phyloP scores from a whole-genome alignment of 2,797 vertebrate species.

The Parotocinclus haroldoi region DNA sequence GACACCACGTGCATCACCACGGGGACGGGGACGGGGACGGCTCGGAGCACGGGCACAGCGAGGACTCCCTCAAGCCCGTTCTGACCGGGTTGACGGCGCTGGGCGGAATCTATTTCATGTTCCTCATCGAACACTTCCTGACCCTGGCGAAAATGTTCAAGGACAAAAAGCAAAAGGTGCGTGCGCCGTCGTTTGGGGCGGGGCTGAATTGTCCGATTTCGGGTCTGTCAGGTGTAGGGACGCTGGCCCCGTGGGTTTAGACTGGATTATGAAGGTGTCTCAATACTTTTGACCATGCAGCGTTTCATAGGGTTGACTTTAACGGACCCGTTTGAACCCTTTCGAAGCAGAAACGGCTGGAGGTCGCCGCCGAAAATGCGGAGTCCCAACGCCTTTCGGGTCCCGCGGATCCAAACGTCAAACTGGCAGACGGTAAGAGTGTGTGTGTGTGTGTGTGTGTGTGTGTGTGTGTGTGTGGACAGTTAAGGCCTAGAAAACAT shows the following conservation, averaged over 20 bases:
- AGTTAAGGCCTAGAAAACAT: too few relatives aligned
- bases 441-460: neutral
- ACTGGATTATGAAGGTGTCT: too few relatives aligned
- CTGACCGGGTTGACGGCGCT: constrained; percentile 94
- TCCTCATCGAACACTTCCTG: constrained; percentile 93
- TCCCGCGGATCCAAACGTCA: constrained; percentile 75
- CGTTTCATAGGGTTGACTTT: neutral
- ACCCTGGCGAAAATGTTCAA: constrained; percentile 97
- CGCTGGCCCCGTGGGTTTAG: too few relatives aligned
- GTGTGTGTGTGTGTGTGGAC: too few relatives aligned
- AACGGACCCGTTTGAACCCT: too few relatives aligned
- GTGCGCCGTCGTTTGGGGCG: too few relatives aligned
- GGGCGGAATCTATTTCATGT: constrained; percentile 95
- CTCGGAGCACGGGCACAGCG: constrained; percentile 61
- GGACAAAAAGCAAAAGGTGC: constrained; percentile 95
- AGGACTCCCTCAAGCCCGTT: constrained; percentile 79
- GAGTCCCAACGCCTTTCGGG: constrained; percentile 82
- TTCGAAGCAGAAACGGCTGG: constrained; percentile 80
- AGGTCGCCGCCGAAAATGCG: constrained; percentile 72
- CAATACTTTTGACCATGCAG: too few relatives aligned
- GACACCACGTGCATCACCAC: too few relatives aligned
- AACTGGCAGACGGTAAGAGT: constrained; percentile 79
- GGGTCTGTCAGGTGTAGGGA: too few relatives aligned
- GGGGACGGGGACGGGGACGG: too few relatives aligned
- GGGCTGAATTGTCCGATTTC: too few relatives aligned